Conservation (phyloP, 2,888 invertebrate species). For the Leptarthrus brevirostris region DNA sequence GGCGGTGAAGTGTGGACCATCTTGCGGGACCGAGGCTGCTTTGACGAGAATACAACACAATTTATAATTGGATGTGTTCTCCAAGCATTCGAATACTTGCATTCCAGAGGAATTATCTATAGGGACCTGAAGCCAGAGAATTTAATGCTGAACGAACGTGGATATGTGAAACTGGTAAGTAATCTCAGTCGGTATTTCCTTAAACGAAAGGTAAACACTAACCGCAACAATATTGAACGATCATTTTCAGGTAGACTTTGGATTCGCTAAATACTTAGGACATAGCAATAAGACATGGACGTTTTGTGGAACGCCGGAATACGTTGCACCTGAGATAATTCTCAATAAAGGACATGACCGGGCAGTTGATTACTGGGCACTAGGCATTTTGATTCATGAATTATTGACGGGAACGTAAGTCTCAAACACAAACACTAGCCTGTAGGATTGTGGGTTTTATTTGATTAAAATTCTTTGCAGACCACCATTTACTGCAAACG, state of each 20-base stretch:
- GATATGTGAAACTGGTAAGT: slow-evolving; percentile 88
- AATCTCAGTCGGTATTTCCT: no score
- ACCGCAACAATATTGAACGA: background rate
- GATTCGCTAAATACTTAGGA: slow-evolving; percentile 89
- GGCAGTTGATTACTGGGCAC: slow-evolving; percentile 95
- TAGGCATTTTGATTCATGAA: slow-evolving; percentile 90
- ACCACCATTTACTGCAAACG: slow-evolving; percentile 89
- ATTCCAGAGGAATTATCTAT: slow-evolving; percentile 84
- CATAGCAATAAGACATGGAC: slow-evolving; percentile 90
- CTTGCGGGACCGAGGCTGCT: slow-evolving; percentile 84
- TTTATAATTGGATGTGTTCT: slow-evolving; percentile 94
- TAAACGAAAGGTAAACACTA: background rate
- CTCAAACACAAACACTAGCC: no score
- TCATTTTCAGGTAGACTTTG: slow-evolving; percentile 83
- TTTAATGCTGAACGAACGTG: slow-evolving; percentile 83
- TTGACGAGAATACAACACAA: slow-evolving; percentile 84
- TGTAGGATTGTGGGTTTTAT: no score
- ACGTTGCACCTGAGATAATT: slow-evolving; percentile 91
- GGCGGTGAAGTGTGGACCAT: slow-evolving; percentile 97
- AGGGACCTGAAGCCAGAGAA: slow-evolving; percentile 96
- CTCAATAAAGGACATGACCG: slow-evolving; percentile 81
- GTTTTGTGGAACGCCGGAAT: slow-evolving; percentile 96
- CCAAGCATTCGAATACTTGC: slow-evolving; percentile 92
- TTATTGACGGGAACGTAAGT: slow-evolving; percentile 84
- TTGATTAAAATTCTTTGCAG: no score